Evolutionary conservation across 2,888 invertebrate species (phyloP).

Genomic region (Helobdella robusta): DNA sequence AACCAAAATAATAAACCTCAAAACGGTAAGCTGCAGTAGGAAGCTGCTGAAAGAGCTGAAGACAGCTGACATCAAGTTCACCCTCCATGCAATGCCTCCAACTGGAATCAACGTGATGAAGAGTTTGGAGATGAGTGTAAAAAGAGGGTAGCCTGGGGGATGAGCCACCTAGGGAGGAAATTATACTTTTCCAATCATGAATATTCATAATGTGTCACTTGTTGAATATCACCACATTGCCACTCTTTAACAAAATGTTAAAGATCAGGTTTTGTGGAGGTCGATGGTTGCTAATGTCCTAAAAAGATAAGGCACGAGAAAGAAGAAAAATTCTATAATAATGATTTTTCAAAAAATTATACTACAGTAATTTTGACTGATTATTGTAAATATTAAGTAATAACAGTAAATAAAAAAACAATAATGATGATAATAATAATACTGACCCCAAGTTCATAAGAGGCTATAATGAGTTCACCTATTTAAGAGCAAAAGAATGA

Average conservation of each 20-base stretch:
- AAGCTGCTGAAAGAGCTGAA: constrained; percentile 38
- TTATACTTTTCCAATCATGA: too few species aligned
- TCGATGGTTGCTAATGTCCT: too few species aligned
- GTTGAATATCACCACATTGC: too few species aligned
- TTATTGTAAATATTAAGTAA: not conserved
- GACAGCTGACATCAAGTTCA: constrained; percentile 41
- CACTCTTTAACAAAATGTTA: too few species aligned
- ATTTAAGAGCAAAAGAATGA: not conserved
- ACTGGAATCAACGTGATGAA: constrained; percentile 38
- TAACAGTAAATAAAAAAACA: not conserved
- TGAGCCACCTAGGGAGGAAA: constrained; percentile 42
- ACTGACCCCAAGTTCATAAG: constrained; percentile 43
- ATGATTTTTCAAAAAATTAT: too few species aligned
- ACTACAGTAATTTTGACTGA: constrained; percentile 7
- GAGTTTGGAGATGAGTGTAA: constrained; percentile 40
- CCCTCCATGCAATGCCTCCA: constrained; percentile 43
- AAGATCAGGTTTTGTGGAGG: too few species aligned
- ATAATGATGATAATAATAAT: not conserved
- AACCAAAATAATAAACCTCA: constrained; percentile 3
- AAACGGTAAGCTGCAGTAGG: constrained; percentile 34
- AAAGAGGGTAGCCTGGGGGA: constrained; percentile 48
- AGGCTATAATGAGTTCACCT: constrained; percentile 43
- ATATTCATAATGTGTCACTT: too few species aligned
- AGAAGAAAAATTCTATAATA: too few species aligned
- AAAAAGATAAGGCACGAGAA: too few species aligned